Evolutionary conservation across 1,140 invertebrate genomes (phyloP).

Genomic region (Sitophilus oryzae): DNA sequence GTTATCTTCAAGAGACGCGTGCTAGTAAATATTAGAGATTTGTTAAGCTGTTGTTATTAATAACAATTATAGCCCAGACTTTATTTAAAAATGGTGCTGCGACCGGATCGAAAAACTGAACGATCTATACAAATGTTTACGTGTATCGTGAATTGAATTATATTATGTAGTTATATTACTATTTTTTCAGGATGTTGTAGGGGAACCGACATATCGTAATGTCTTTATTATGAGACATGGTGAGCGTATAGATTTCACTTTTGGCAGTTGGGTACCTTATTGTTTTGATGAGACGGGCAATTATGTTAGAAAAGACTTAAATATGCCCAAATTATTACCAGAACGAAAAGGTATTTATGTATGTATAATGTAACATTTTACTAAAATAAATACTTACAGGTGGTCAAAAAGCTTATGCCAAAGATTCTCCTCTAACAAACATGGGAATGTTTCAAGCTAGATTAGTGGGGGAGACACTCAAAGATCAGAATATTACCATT

Average conservation of each 20-base stretch:
- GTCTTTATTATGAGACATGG: constrained; percentile 80
- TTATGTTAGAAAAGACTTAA: constrained; percentile 79
- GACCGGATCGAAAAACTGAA: no score
- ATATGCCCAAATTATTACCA: constrained; percentile 76
- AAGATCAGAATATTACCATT: constrained; percentile 58
- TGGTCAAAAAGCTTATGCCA: constrained; percentile 61
- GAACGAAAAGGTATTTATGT: constrained; percentile 47
- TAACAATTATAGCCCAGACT: not conserved
- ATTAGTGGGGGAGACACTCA: constrained; percentile 73
- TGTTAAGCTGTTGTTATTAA: not conserved
- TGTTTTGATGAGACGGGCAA: constrained; percentile 76
- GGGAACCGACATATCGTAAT: constrained; percentile 44
- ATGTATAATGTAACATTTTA: not conserved
- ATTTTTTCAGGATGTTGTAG: no score
- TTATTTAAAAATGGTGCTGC: no score
- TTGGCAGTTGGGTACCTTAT: constrained; percentile 80
- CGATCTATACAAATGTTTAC: no score
- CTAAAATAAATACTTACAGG: constrained; percentile 18
- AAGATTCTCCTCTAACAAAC: constrained; percentile 83
- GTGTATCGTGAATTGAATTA: no score
- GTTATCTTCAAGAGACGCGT: no score
- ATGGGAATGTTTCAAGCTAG: constrained; percentile 67
- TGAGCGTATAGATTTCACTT: constrained; percentile 87
- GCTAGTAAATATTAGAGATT: no score
- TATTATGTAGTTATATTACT: no score